Evolutionary conservation across 2,888 invertebrate genomes (phyloP).

Genomic region (Entomobrya multifasciata): DNA sequence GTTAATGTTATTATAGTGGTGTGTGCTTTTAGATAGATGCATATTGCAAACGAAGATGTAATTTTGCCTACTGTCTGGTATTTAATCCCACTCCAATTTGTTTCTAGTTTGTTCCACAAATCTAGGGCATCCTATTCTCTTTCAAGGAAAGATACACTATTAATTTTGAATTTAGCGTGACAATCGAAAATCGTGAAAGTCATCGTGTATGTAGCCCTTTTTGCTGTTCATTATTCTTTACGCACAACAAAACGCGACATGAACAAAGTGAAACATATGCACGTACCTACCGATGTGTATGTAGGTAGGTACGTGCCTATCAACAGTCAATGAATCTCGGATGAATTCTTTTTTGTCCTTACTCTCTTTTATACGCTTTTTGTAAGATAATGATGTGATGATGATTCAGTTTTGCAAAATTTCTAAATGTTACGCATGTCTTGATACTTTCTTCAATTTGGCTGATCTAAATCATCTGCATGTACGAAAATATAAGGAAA

Average conservation of each 20-base stretch:
- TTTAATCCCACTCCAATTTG: constrained; percentile 12
- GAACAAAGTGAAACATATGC: background rate
- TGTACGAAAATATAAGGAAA: background rate
- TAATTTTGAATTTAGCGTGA: constrained; percentile 55
- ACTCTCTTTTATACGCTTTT: constrained; percentile 44
- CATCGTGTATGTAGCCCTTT: constrained; percentile 31
- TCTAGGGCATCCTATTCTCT: constrained; percentile 46
- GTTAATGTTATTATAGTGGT: too few relatives aligned
- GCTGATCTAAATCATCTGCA: background rate
- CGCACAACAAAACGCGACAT: background rate
- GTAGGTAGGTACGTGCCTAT: background rate
- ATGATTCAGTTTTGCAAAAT: constrained; percentile 35
- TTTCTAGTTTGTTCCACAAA: constrained; percentile 37
- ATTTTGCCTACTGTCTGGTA: too few relatives aligned
- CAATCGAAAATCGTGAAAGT: constrained; percentile 55
- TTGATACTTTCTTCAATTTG: background rate
- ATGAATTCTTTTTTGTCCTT: constrained; percentile 3
- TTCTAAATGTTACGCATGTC: constrained; percentile 35
- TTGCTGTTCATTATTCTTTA: background rate
- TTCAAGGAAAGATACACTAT: constrained; percentile 45
- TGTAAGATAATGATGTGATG: constrained; percentile 54
- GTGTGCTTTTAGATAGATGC: too few relatives aligned
- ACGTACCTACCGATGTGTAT: too few relatives aligned
- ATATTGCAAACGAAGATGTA: too few relatives aligned
- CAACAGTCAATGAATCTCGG: background rate